Evolutionary conservation across 2,888 invertebrate genomes (phyloP).

Genomic region (Drosophila paranaensis): DNA sequence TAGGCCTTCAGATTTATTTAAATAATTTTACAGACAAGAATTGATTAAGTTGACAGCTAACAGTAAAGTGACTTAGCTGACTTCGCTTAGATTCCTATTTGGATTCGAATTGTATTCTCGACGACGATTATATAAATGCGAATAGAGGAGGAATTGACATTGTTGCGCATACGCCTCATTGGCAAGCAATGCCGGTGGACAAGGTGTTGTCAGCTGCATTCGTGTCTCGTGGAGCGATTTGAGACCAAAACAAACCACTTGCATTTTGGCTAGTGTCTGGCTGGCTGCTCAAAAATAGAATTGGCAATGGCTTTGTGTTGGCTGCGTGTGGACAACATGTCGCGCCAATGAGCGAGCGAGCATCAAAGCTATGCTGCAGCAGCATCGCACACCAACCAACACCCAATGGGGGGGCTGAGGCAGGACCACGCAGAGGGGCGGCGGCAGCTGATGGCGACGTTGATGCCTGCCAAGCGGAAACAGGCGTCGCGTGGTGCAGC

Average conservation of each 20-base stretch:
- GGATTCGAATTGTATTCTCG: background rate
- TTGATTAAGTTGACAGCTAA: background rate
- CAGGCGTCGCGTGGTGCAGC: slow-evolving; percentile 49
- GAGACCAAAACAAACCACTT: slow-evolving; percentile 58
- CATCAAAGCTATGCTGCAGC: slow-evolving; percentile 56
- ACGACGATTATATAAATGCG: background rate
- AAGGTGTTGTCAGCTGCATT: slow-evolving; percentile 43
- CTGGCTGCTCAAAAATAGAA: slow-evolving; percentile 64
- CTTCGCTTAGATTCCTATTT: slow-evolving; percentile 20
- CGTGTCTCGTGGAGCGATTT: slow-evolving; percentile 41
- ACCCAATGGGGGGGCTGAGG: slow-evolving; percentile 26
- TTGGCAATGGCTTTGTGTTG: slow-evolving; percentile 74
- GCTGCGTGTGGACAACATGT: slow-evolving; percentile 74
- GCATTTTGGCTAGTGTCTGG: slow-evolving; percentile 61
- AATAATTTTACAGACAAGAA: background rate
- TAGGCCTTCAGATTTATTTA: slow-evolving; percentile 1
- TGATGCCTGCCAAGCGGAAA: slow-evolving; percentile 55
- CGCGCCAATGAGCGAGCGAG: slow-evolving; percentile 57
- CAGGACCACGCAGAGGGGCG: slow-evolving; percentile 5
- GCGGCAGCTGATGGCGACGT: slow-evolving; percentile 21
- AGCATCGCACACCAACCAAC: slow-evolving; percentile 6
- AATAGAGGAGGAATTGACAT: slow-evolving; percentile 12
- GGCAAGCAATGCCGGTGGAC: slow-evolving; percentile 50
- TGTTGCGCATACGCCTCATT: slow-evolving; percentile 59
- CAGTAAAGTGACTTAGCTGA: background rate